Conservation (phyloP, 2,888 invertebrate species). For the Epinotia ramella region DNA sequence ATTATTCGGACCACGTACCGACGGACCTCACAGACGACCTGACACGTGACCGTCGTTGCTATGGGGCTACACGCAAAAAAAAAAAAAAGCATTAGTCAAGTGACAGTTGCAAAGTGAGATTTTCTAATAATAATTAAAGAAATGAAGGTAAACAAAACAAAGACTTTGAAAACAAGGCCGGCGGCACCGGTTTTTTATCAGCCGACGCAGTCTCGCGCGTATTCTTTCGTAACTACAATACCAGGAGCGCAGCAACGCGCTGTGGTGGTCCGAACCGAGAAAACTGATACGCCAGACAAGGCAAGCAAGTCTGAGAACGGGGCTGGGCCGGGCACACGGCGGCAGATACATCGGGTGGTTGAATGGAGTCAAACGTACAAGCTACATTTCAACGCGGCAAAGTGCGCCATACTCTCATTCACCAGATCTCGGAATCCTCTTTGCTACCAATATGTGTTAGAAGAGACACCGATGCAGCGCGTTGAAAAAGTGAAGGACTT, state of each 20-base stretch:
- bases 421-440: no score
- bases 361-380: no score
- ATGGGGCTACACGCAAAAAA: conserved; percentile 26
- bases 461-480: no score
- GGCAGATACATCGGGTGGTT: no score
- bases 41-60: conserved; percentile 34
- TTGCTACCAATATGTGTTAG: no score
- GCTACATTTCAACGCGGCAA: no score
- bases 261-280: conserved; percentile 63
- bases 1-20: conserved; percentile 39
- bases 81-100: conserved; percentile 21
- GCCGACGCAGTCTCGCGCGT: conserved; percentile 70
- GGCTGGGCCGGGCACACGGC: conserved; percentile 53
- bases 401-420: no score
- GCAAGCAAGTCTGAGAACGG: conserved; percentile 69
- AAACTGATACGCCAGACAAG: conserved; percentile 79
- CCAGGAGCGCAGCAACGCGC: conserved; percentile 74
- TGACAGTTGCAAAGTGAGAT: conserved; percentile 6
- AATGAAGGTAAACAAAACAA: conserved; percentile 30
- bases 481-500: no score
- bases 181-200: conserved; percentile 48
- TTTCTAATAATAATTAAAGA: conserved; percentile 18
- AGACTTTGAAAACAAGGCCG: conserved; percentile 34
- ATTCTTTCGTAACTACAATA: conserved; percentile 82
- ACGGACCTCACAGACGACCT: conserved; percentile 40